Percentiles rank a stretch among this genome's conserved stretches.
Evolutionary conservation across 2,113 vertebrate genomes (phyloP).

Genomic region (Microcebus griseorufus): DNA sequence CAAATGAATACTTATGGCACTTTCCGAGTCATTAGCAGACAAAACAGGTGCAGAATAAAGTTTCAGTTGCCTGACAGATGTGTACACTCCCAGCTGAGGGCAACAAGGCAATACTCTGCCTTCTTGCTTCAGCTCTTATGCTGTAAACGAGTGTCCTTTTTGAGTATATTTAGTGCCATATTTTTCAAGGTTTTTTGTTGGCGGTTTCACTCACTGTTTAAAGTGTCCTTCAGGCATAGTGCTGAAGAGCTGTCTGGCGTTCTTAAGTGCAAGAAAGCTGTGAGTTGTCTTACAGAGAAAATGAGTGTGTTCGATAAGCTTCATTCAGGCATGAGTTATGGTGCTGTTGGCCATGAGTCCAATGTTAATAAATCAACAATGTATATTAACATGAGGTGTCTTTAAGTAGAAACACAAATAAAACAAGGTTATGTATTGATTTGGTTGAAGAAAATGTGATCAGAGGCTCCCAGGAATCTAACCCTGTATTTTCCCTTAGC

Average conservation of each 20-base stretch:
- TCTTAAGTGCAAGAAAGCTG: background rate
- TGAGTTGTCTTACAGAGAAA: background rate
- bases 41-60: background rate
- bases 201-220: background rate
- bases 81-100: background rate
- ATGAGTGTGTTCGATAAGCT: background rate
- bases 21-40: background rate
- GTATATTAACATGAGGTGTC: background rate
- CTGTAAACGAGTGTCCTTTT: background rate
- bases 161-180: background rate
- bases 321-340: background rate
- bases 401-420: background rate
- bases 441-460: background rate
- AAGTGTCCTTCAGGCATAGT: background rate
- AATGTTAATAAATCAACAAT: background rate
- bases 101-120: background rate
- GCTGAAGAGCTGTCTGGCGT: background rate
- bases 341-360: background rate
- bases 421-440: background rate
- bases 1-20: background rate
- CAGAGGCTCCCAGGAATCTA: background rate
- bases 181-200: background rate
- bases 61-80: accelerated
- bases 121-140: background rate
- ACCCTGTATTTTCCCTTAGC: background rate